Evolutionary conservation across 2,797 vertebrate species (phyloP), one percentile per base, ranked within the genome.

Genomic region (Tachyglossus aculeatus): DNA sequence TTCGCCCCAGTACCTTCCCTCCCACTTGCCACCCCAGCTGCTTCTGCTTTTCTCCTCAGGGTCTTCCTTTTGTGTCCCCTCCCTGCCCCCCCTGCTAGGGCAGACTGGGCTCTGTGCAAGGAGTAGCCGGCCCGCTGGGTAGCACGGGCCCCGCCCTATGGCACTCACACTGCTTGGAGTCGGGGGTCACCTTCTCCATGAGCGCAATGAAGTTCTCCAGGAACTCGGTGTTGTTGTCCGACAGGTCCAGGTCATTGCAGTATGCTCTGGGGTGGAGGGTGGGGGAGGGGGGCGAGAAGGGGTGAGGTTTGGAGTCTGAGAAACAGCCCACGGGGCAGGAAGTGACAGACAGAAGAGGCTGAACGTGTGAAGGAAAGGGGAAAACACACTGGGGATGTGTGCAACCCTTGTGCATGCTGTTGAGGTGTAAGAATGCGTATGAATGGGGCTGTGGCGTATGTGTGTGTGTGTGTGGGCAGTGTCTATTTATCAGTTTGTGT

Each of bases 111-210:
- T 19, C 13, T 21, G 41, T n/a, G 8, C 45, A 8, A 19, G 25
- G 44, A 9, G 24, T 27, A 27, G 24, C 24, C 14, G 15, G 15
- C 25, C 25, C n/a, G n/a, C n/a, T n/a, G n/a, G n/a, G 18, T 9
- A 27, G 8, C 10, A 18, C 24, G 45, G 25, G n/a, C 22, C 54
- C 58, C 52, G 50, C 43, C 61, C 3, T 2, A 67, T 6, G 22
- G 52, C 86, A 91, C 97, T 96, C 90, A 99, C 98, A 99, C 91
- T 97, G 96, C 91, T 98, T 98, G 82, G 96, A 99, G 91, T 99
- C 97, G 5, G 98, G 98, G 5, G 97, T 99, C 91, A 98, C 96
- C 92, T 98, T 99, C 93, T 99, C 97, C 97, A 99, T 98, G 69
- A 98, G 96, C 66, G 96, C 95, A 67, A 99, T 98, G 91, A 99